Evolutionary conservation across 2,113 vertebrate species (phyloP).

Genomic region (Hucho hucho): DNA sequence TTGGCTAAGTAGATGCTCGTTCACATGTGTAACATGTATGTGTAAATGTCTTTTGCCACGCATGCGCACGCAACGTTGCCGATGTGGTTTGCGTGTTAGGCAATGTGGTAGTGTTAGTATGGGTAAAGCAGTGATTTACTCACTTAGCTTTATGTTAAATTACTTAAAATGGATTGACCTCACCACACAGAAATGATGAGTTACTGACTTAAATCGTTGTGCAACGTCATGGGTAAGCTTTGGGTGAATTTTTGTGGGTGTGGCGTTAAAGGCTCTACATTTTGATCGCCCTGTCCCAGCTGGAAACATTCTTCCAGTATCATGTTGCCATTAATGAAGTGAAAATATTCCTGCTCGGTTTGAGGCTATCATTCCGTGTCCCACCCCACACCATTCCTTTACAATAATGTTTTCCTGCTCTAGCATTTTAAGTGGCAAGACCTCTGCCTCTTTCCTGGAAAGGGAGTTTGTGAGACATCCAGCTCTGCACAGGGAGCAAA

Average conservation of each 20-base stretch:
- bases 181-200: too few relatives aligned
- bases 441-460: conserved; percentile 54
- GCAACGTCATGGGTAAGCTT: neutral
- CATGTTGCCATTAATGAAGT: conserved; percentile 61
- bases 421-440: conserved; percentile 61
- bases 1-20: too few relatives aligned
- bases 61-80: too few relatives aligned
- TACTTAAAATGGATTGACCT: too few relatives aligned
- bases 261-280: conserved; percentile 11
- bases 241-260: neutral
- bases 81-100: too few relatives aligned
- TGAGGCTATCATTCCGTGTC: conserved; percentile 43
- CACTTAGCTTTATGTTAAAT: too few relatives aligned
- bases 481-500: conserved; percentile 8
- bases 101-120: too few relatives aligned
- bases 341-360: conserved; percentile 61
- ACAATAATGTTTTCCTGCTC: conserved; percentile 68
- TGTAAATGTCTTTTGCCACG: too few relatives aligned
- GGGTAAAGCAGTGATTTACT: too few relatives aligned
- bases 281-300: conserved; percentile 41
- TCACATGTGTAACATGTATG: too few relatives aligned
- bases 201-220: too few relatives aligned
- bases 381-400: conserved; percentile 55
- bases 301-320: conserved; percentile 67
- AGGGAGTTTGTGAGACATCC: conserved; percentile 39